Evolutionary conservation across 1,140 invertebrate genomes (phyloP), one percentile per base, ranked within the genome.

Genomic region (Pseudomyrmex pallidus): DNA sequence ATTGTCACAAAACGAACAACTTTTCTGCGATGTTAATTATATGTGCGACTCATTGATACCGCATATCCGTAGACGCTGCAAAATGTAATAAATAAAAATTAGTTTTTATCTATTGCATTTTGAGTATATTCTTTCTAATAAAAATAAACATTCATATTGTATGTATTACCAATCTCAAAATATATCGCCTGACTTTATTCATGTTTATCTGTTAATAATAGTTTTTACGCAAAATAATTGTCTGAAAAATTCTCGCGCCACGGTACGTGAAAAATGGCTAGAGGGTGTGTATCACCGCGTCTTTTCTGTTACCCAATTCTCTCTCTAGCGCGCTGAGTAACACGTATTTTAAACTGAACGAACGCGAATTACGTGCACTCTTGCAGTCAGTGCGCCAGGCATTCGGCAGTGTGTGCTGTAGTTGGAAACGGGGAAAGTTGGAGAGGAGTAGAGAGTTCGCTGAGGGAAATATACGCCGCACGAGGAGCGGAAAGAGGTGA

Each of bases 391-490:
- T 44, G 48, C n/a, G 25, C 74, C 74, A 57, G 54, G 46, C 76
- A 72, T 80, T 80, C 76, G 66, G 54, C 54, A 50, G 66, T 80
- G 35, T 50, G 76, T 50, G 56, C 67, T 35, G 35, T 35, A 72
- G 76, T 80, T 72, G 76, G 76, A 80, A 52, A 83, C 52, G 35
- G 72, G 70, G 72, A 76, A 74, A 83, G 70, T 83, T 83, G n/a
- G 74, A 66, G 74, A 66, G 62, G 50, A 83, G 59, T 56, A 52
- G 73, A 77, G 59, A 12, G 35, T 83, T 63, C 59, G 80, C 44
- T 77, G 73, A 64, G 61, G 70, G 72, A 76, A 83, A 83, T 83
- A 35, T 35, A 83, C 67, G 59, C 70, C 59, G 63, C 17, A 77
- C 35, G 50, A 67, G 20, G 50, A 67, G 20, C 52, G 46, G 61